Conservation (phyloP, 2,888 invertebrate genomes). For the Priocnemis perturbator region DNA sequence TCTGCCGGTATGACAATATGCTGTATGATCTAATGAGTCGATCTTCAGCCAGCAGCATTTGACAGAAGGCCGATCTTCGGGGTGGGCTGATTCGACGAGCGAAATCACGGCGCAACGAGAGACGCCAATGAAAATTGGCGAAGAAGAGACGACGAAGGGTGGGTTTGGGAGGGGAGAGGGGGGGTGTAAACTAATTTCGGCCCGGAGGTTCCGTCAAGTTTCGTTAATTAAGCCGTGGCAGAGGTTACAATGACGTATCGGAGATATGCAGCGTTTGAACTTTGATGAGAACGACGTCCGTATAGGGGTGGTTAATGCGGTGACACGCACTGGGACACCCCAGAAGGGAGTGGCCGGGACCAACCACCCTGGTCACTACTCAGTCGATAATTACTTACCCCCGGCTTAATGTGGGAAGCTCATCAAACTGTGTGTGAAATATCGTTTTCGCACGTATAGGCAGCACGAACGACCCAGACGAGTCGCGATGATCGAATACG, state of each 20-base stretch:
- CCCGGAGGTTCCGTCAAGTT: conserved; percentile 28
- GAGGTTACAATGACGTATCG: conserved; percentile 62
- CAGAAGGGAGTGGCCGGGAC: conserved; percentile 66
- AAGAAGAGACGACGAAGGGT: too few species aligned
- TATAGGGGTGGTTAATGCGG: conserved; percentile 65
- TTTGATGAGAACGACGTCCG: conserved; percentile 65
- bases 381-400: conserved; percentile 70
- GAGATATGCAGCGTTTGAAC: conserved; percentile 66
- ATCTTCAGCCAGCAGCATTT: too few species aligned
- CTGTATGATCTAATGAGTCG: too few species aligned
- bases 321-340: conserved; percentile 70
- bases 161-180: background rate
- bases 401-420: conserved; percentile 63
- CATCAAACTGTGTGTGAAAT: conserved; percentile 64
- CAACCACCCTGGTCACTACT: conserved; percentile 60
- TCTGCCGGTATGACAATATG: too few species aligned
- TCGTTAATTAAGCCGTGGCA: conserved; percentile 58
- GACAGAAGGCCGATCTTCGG: too few species aligned
- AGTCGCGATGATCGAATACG: background rate
- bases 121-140: too few species aligned
- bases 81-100: too few species aligned
- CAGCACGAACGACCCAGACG: conserved; percentile 31
- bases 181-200: conserved; percentile 10
- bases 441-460: conserved; percentile 57
- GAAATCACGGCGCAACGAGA: too few species aligned